Evolutionary conservation across 2,113 vertebrate genomes (phyloP), one percentile per base, ranked within the genome.

Genomic region (Grantiella picta): DNA sequence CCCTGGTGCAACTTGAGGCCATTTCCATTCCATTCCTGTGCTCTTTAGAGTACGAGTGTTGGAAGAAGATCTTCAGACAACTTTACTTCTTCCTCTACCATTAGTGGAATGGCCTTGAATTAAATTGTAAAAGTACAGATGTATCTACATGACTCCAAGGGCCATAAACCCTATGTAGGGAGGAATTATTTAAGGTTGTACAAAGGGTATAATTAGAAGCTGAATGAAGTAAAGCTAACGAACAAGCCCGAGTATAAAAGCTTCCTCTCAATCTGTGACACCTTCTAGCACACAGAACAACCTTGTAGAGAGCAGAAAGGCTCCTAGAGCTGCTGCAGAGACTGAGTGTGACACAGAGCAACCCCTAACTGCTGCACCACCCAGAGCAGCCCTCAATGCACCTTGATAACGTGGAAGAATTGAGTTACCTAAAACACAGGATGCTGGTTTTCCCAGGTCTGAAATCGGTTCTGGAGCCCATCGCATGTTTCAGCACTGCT

Each of bases 121-220:
- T 72, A 83, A 80, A 59, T 9, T 68, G 38, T 63, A 31, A 8
- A 83, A n/a, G 52, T 33, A 79, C 14, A 7, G n/a, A n/a, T 73
- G 25, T 49, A 81, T 28, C 75, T 91, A 17, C 63, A 86, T 79
- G 81, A 71, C 81, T 86, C 1, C 3, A 76, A 82, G 47, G 49
- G 45, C 54, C n/a, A 36, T 78, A 88, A 94, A 69, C 44, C 27
- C 45, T 24, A 0, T 0, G 1, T 2, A 73, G 13, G 40, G 36
- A 92, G 64, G 35, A 80, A 88, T 56, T 85, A 82, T 25, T 90
- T 90, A 78, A 50, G 45, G 29, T 36, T 81, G 27, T 40, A 78
- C 29, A 45, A 73, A 81, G 44, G 38, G 40, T 86, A 36, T 73
- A 90, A 90, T 69, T 86, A 86, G 64, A 78, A 86, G 28, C 38